A percentile compares a stretch with the other conserved stretches of the same genome.
Evolutionary conservation across 64 coral and sea anemone genomes (phyloP).

Genomic region (Porites australiensis): DNA sequence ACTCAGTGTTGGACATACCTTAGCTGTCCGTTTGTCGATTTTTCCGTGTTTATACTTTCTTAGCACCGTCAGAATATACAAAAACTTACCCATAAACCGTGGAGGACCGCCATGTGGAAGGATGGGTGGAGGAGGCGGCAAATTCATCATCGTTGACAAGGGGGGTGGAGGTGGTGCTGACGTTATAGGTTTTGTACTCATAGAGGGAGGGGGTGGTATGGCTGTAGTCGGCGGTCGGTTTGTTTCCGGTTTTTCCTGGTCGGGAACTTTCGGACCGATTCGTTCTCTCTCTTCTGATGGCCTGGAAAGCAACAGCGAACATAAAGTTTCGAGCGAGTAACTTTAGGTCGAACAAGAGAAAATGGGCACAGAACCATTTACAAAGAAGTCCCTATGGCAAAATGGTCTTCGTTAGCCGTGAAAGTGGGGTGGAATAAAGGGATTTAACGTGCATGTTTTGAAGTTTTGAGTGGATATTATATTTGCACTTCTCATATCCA

Average conservation of each 20-base stretch:
- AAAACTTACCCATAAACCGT: conserved; percentile 86
- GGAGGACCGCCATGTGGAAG: conserved; percentile 69
- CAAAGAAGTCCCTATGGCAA: too few species aligned
- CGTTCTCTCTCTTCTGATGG: conserved; percentile 92
- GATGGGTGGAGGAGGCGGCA: conserved; percentile 90
- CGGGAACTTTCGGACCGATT: conserved; percentile 90
- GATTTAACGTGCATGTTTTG: too few species aligned
- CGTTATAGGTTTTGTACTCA: neutral
- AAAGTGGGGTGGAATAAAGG: too few species aligned
- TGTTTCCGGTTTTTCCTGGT: conserved; percentile 38
- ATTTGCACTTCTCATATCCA: too few species aligned
- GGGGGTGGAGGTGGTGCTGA: conserved; percentile 74
- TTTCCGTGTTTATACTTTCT: too few species aligned
- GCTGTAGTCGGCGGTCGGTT: conserved; percentile 50
- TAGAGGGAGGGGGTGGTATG: conserved; percentile 50
- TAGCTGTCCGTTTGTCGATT: too few species aligned
- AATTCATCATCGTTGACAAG: conserved; percentile 64
- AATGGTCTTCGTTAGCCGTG: too few species aligned
- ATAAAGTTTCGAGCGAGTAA: too few species aligned
- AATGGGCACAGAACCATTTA: too few species aligned
- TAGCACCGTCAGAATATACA: neutral
- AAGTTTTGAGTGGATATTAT: too few species aligned
- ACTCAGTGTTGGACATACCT: too few species aligned
- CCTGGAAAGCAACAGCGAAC: conserved; percentile 43
- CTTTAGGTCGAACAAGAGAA: too few species aligned